Percentiles rank a stretch among this genome's conserved stretches.
Evolutionary conservation across 2,888 invertebrate genomes (phyloP).

Genomic region (Parascotia fuliginaria): DNA sequence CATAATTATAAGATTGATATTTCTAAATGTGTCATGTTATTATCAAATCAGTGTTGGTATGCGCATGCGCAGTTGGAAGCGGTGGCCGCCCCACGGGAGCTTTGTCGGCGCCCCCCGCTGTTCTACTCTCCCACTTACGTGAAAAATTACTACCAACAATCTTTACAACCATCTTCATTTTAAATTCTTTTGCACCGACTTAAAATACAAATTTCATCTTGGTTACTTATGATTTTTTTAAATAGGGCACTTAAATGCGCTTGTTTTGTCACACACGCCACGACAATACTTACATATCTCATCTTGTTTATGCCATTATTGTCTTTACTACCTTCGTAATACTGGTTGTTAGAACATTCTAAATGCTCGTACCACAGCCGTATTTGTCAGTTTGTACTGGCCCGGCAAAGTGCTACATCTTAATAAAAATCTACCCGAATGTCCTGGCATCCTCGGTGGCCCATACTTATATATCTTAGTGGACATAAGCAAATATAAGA

Average conservation of each 20-base stretch:
- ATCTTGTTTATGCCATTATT: conserved; percentile 17
- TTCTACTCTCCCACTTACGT: conserved; percentile 62
- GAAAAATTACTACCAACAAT: conserved; percentile 67
- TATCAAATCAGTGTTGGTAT: conserved; percentile 60
- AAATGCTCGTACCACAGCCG: conserved; percentile 10
- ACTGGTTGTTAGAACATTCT: conserved; percentile 22
- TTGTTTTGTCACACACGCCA: conserved; percentile 47
- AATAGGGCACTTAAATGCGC: conserved; percentile 24
- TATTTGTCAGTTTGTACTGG: conserved; percentile 43
- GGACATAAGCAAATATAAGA: conserved; percentile 62
- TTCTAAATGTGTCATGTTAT: conserved; percentile 67
- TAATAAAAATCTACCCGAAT: conserved; percentile 58
- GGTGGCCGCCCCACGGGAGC: conserved; percentile 72
- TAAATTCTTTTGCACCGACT: conserved; percentile 19
- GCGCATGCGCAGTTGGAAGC: conserved; percentile 61
- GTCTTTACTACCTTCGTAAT: conserved; percentile 22
- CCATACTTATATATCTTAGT: conserved; percentile 59
- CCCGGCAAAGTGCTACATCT: conserved; percentile 53
- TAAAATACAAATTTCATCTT: conserved; percentile 28
- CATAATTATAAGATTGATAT: conserved; percentile 50
- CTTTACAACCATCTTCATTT: conserved; percentile 13
- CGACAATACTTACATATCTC: conserved; percentile 22
- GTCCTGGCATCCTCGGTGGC: conserved; percentile 60
- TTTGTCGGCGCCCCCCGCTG: conserved; percentile 81
- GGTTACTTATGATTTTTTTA: conserved; percentile 25